phyloP scores from a whole-genome alignment of 1,140 invertebrate genomes.

The Aradophagus sp. region DNA sequence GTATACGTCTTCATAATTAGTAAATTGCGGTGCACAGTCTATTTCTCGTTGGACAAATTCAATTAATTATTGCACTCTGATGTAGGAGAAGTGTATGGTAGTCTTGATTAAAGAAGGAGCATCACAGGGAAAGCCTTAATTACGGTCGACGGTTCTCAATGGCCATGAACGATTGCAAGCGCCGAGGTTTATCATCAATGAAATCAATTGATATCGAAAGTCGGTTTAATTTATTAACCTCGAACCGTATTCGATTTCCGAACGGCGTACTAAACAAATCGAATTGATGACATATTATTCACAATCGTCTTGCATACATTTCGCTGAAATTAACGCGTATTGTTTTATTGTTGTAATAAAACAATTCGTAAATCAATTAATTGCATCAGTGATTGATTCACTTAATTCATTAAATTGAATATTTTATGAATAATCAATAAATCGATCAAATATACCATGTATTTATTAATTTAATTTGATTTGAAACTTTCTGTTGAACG shows the following conservation, averaged over 20 bases:
- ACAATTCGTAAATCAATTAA: no score
- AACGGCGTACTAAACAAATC: background rate
- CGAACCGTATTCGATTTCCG: slow-evolving; percentile 6
- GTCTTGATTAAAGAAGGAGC: slow-evolving; percentile 49
- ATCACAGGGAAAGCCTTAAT: slow-evolving; percentile 39
- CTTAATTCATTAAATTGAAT: no score
- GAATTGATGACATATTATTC: no score
- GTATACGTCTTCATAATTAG: slow-evolving; percentile 31
- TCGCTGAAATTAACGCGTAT: no score
- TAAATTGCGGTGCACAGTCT: slow-evolving; percentile 22
- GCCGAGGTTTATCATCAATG: slow-evolving; percentile 14
- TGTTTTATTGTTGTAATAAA: no score
- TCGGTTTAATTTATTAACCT: slow-evolving; percentile 23
- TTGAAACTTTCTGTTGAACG: no score
- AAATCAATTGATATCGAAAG: slow-evolving; percentile 41
- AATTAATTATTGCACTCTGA: slow-evolving; percentile 39
- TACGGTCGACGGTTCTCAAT: slow-evolving; percentile 37
- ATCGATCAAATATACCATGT: no score
- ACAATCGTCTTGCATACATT: no score
- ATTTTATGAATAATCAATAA: no score
- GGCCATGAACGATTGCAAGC: slow-evolving; percentile 25
- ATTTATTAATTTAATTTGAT: no score
- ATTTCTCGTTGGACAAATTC: slow-evolving; percentile 32
- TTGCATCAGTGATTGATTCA: no score
- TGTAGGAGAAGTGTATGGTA: slow-evolving; percentile 13